Evolutionary conservation across 23 tunicate genomes (phyloP).

Genomic region (Clavelina lepadiformis): DNA sequence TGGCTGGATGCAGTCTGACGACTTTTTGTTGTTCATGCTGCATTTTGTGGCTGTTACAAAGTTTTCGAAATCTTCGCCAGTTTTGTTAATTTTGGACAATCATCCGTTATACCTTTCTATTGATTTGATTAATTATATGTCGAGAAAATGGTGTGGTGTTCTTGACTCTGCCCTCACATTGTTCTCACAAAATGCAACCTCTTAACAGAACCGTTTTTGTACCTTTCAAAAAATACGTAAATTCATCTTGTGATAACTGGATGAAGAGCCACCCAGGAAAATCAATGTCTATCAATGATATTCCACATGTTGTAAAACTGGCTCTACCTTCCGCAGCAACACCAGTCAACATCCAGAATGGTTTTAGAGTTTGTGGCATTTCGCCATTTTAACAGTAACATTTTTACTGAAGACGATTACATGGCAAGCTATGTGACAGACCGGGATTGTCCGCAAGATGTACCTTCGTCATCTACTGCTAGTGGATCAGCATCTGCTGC

Average conservation of each 20-base stretch:
- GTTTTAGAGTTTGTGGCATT: slow-evolving; percentile 11
- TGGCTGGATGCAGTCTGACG: slow-evolving; percentile 27
- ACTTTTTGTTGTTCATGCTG: slow-evolving; percentile 20
- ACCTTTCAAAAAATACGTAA: not conserved
- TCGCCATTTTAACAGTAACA: slow-evolving; percentile 7
- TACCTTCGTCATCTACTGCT: not conserved
- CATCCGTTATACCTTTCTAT: slow-evolving; percentile 13
- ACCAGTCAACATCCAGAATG: slow-evolving; percentile 8
- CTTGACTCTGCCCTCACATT: slow-evolving; percentile 6
- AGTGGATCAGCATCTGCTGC: not conserved
- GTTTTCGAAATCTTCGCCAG: slow-evolving; percentile 8
- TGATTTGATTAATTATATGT: slow-evolving; percentile 12
- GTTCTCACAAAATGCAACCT: no score
- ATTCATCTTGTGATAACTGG: slow-evolving; percentile 1
- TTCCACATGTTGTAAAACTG: slow-evolving; percentile 3
- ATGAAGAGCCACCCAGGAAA: slow-evolving; percentile 2
- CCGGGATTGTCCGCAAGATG: not conserved
- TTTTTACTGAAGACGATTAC: slow-evolving; percentile 5
- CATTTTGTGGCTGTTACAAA: slow-evolving; percentile 5
- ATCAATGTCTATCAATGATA: not conserved
- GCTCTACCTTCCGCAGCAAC: slow-evolving; percentile 11
- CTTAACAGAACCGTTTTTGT: slow-evolving; percentile 14
- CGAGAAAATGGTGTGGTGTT: slow-evolving; percentile 4
- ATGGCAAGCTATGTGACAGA: slow-evolving; percentile 12
- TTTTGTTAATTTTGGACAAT: slow-evolving; percentile 11